These are phyloP conservation scores for Clupea harengus DNA, from an alignment of 2,113 vertebrate genomes.

Conservation along the genomic window DNA sequence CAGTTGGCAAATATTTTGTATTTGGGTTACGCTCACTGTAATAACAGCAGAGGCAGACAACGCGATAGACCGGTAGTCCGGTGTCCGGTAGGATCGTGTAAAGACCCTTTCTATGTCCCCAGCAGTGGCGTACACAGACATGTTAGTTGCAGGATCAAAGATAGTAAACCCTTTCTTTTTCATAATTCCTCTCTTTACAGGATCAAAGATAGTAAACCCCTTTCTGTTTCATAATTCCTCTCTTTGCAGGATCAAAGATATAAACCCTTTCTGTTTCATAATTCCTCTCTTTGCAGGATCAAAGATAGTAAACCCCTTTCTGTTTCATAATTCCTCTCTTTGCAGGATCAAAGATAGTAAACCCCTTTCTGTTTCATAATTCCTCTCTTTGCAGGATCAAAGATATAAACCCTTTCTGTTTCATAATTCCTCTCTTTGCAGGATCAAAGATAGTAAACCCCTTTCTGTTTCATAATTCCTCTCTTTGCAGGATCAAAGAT, in stretches of 20 bases:
- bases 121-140: too few species aligned
- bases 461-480: conserved; percentile 35
- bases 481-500: conserved; percentile 62
- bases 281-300: conserved; percentile 53
- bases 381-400: conserved; percentile 57
- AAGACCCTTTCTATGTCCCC: too few species aligned
- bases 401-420: conserved; percentile 70
- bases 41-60: too few species aligned
- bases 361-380: conserved; percentile 66
- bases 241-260: conserved; percentile 61
- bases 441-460: conserved; percentile 71
- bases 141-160: conserved; percentile 65
- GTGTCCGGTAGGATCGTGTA: too few species aligned
- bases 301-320: conserved; percentile 70
- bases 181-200: conserved; percentile 41
- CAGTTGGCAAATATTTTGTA: too few species aligned
- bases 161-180: conserved; percentile 71
- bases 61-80: too few species aligned
- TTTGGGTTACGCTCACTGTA: too few species aligned
- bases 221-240: conserved; percentile 58
- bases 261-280: conserved; percentile 69
- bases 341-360: conserved; percentile 67
- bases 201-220: conserved; percentile 68
- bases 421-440: conserved; percentile 42
- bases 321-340: conserved; percentile 46